Evolutionary conservation across 2,888 invertebrate genomes (phyloP), one percentile per base, ranked within the genome.

Genomic region (Mystacides longicornis): DNA sequence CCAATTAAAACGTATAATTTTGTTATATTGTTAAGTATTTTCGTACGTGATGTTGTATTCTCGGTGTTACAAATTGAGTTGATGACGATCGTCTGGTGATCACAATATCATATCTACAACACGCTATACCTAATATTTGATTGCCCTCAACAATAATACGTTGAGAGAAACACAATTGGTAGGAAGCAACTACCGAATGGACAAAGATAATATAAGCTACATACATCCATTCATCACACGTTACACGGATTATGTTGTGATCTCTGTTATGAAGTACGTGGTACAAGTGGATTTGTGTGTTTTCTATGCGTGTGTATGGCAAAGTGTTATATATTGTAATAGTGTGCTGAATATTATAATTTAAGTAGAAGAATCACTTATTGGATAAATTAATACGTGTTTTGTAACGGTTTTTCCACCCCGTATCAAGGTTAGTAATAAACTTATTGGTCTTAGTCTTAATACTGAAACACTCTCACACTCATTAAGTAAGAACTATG

Each of bases 401-500:
- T n/a, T 31, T 14, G 31, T 7, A 56, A 31, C 56, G 56, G 54
- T 54, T 56, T 54, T 59, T 59, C 59, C 56, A 59, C 59, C 54
- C 59, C 48, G 52, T 43, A 31, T 49, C 54, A 50, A 48, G 59
- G 56, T 53, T 48, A 20, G 52, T 53, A 20, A 2, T 4, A 3
- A 4, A 7, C 20, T 46, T 46, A 5, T 18, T 46, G 31, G 31
- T 31, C 14, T 31, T 31, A 9, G 31, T 31, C 14, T 31, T 31
- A 7, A 9, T 31, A 9, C 31, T 31, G n/a, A n/a, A n/a, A n/a
- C n/a, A n/a, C n/a, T n/a, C n/a, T n/a, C n/a, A n/a, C n/a, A n/a
- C n/a, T n/a, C n/a, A n/a, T n/a, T n/a, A n/a, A n/a, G n/a, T n/a
- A n/a, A n/a, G n/a, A n/a, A n/a, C n/a, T n/a, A n/a, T n/a, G n/a